phyloP scores from a whole-genome alignment of 2,888 invertebrate species.

The Anticlea derivata region DNA sequence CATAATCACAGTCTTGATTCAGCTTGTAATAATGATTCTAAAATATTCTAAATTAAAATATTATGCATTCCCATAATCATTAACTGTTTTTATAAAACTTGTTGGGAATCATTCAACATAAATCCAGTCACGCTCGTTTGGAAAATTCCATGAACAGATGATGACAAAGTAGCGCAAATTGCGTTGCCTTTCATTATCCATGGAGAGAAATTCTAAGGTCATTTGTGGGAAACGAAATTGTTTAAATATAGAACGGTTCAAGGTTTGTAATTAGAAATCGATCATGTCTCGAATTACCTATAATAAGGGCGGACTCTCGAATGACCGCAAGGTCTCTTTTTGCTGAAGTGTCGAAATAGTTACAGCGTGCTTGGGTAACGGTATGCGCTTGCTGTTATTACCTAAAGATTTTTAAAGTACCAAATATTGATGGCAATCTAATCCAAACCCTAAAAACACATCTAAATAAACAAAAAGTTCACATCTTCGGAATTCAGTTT shows the following conservation, averaged over 20 bases:
- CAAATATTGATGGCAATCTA: too few species aligned
- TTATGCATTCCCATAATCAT: not conserved
- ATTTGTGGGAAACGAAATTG: conserved; percentile 18
- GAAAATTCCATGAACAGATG: conserved; percentile 18
- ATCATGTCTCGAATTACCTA: conserved; percentile 57
- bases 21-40: too few species aligned
- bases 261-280: conserved; percentile 72
- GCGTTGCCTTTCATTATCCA: conserved; percentile 29
- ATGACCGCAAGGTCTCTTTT: conserved; percentile 72
- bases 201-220: conserved; percentile 19
- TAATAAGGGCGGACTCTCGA: conserved; percentile 64
- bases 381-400: conserved; percentile 42
- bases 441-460: too few species aligned
- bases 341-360: conserved; percentile 61
- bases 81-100: not conserved
- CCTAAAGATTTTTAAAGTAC: too few species aligned
- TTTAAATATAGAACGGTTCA: conserved; percentile 40
- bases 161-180: conserved; percentile 7
- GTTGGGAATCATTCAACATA: not conserved
- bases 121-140: not conserved
- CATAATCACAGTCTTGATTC: too few species aligned
- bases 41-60: too few species aligned
- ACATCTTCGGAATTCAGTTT: too few species aligned
- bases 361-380: conserved; percentile 45
- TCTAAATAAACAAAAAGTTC: too few species aligned